Percentiles rank a stretch among this genome's conserved stretches.
Evolutionary conservation across 2,113 vertebrate species (phyloP).

Genomic region (Cyprinodon variegatus): DNA sequence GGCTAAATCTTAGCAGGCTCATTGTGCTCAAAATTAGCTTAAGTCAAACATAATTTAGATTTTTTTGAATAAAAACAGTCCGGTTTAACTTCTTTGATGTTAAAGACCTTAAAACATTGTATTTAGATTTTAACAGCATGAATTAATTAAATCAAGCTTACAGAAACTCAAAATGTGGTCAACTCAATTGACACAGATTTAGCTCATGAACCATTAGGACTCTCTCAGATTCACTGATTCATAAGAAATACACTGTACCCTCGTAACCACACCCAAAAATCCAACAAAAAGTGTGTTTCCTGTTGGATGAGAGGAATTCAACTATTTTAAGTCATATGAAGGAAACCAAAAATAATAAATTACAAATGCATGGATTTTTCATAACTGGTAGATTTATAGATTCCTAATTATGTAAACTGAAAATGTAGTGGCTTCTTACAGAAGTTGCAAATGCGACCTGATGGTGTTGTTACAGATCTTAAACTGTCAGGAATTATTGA

Average conservation of each 20-base stretch:
- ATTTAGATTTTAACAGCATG: not conserved
- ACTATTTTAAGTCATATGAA: not conserved
- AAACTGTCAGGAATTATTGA: not conserved
- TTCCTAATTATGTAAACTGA: not conserved
- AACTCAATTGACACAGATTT: not conserved
- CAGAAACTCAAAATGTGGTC: not conserved
- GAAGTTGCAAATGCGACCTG: not conserved
- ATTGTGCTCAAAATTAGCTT: slow-evolving; percentile 35
- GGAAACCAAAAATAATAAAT: not conserved
- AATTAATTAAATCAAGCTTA: not conserved
- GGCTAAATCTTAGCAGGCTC: slow-evolving; percentile 26
- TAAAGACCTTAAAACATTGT: not conserved
- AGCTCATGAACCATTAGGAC: not conserved
- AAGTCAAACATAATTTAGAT: not conserved
- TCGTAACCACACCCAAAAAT: not conserved
- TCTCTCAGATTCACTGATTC: not conserved
- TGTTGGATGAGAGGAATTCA: not conserved
- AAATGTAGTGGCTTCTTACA: slow-evolving; percentile 5
- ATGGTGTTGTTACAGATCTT: not conserved
- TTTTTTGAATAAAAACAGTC: not conserved
- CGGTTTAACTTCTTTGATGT: not conserved
- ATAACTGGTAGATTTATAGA: not conserved
- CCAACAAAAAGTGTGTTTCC: not conserved
- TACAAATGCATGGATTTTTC: not conserved
- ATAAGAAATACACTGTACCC: not conserved